Conservation (phyloP, 2,888 invertebrate species). For the Nipponacmea schrenckii region DNA sequence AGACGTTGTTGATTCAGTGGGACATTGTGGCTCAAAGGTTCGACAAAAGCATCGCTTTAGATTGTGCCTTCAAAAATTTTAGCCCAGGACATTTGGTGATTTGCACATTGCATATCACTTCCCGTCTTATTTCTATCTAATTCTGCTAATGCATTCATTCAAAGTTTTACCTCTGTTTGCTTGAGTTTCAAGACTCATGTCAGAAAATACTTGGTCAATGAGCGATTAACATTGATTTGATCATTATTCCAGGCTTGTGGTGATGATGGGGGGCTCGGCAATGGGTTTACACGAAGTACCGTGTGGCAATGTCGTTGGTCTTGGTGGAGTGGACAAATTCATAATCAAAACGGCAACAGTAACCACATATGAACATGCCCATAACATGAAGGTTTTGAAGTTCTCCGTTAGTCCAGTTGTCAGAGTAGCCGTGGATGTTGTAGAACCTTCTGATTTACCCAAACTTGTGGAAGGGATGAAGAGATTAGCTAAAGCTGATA, state of each 20-base stretch:
- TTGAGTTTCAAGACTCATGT: no score
- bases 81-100: no score
- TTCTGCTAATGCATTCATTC: no score
- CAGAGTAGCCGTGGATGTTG: slow-evolving; percentile 98
- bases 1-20: no score
- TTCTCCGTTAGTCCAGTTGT: slow-evolving; percentile 99
- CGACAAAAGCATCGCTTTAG: no score
- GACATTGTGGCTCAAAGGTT: no score
- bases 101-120: no score
- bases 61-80: no score
- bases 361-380: slow-evolving; percentile 97
- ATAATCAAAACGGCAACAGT: slow-evolving; percentile 99
- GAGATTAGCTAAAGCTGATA: slow-evolving; percentile 98
- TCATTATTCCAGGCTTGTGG: slow-evolving; percentile 79
- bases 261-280: slow-evolving; percentile 99
- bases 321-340: slow-evolving; percentile 99
- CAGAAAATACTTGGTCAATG: no score
- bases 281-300: slow-evolving; percentile 99
- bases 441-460: slow-evolving; percentile 98
- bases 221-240: no score
- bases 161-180: no score
- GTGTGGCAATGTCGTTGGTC: slow-evolving; percentile 98
- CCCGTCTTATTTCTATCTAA: no score
- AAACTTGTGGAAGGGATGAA: slow-evolving; percentile 98
- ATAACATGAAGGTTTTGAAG: slow-evolving; percentile 99